phyloP scores from a whole-genome alignment of 2,797 vertebrate genomes.

The Cirrhinus molitorella region DNA sequence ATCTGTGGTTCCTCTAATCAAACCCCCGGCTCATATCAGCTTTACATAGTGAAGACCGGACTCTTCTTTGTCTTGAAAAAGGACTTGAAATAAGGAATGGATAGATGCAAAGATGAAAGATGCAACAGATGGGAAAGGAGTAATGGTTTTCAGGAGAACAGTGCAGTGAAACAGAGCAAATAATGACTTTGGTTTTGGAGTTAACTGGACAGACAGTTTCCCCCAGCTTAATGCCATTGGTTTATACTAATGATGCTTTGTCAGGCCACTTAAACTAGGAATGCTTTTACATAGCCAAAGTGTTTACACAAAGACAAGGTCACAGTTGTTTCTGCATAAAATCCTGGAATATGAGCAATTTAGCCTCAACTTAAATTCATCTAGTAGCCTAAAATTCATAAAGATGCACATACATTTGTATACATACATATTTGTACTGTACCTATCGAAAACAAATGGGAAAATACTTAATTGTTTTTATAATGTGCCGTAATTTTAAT shows the following conservation, averaged over 20 bases:
- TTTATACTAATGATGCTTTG: neutral
- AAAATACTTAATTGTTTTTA: neutral
- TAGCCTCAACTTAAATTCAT: neutral
- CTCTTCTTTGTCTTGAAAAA: conserved; percentile 52
- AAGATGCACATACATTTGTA: neutral
- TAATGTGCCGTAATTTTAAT: neutral
- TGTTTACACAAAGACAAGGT: neutral
- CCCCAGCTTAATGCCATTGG: neutral
- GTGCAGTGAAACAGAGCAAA: neutral
- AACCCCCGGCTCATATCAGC: conserved; percentile 43
- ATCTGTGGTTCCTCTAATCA: conserved; percentile 57
- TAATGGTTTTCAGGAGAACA: conserved; percentile 57
- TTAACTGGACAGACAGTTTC: neutral
- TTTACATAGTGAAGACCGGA: conserved; percentile 5
- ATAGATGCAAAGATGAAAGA: conserved; percentile 64
- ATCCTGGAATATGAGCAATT: neutral
- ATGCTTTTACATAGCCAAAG: neutral
- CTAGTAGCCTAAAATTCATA: neutral
- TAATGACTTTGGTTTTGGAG: neutral
- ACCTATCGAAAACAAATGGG: neutral
- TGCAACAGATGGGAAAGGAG: conserved; percentile 64
- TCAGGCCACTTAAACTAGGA: neutral
- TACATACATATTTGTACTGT: neutral
- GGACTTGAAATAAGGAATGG: conserved; percentile 53
- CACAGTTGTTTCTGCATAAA: neutral